phyloP scores from a whole-genome alignment of 2,888 invertebrate genomes.

The Metopia argyrocephala region DNA sequence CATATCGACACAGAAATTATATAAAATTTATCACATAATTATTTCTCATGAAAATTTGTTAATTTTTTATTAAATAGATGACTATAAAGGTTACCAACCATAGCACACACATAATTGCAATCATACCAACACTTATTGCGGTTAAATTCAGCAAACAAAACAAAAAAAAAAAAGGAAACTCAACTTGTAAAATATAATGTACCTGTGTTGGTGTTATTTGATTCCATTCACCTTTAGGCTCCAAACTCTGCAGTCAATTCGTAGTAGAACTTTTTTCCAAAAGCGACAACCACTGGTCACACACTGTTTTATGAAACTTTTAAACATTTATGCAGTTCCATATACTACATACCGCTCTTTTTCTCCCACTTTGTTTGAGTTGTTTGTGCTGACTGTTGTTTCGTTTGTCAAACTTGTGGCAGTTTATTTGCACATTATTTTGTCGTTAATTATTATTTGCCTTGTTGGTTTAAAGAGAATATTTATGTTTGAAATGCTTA shows the following conservation, averaged over 20 bases:
- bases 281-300: conserved; percentile 37
- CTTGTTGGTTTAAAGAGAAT: conserved; percentile 52
- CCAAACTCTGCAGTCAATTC: background rate
- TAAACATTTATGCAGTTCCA: background rate
- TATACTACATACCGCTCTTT: background rate
- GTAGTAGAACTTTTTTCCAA: conserved; percentile 39
- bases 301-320: conserved; percentile 23
- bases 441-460: conserved; percentile 67
- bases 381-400: background rate
- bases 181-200: conserved; percentile 12
- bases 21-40: too few species aligned
- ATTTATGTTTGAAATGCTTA: conserved; percentile 44
- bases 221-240: conserved; percentile 26
- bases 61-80: too few species aligned
- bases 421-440: conserved; percentile 68
- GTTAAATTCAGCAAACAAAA: background rate
- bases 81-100: too few species aligned
- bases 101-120: too few species aligned
- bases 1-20: too few species aligned
- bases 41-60: too few species aligned
- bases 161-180: conserved; percentile 10
- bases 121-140: too few species aligned
- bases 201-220: conserved; percentile 41
- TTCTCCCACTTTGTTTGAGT: background rate
- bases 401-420: conserved; percentile 64